Base-by-base conservation (phyloP, 2,888 invertebrate genomes). In the Cybosia mesomella region DNA sequence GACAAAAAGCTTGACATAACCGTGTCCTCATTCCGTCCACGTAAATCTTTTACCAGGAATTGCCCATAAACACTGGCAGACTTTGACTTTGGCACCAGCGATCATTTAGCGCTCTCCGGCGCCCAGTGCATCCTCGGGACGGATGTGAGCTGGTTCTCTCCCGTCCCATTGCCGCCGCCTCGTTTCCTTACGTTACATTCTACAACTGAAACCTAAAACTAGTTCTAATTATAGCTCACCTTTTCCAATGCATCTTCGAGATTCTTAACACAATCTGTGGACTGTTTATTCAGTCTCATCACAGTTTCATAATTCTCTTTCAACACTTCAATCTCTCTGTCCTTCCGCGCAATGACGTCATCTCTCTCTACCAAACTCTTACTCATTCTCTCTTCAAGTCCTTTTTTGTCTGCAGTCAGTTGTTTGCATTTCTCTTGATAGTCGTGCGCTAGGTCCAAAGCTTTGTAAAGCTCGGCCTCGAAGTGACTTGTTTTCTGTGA, bases 391-490 rank as follows among this genome's bases (percentile, higher is more conserved):
- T 87, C 86, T 73, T 91, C 85, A 0, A 91, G 68, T 43, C 91
- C 89, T 13, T 89, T 88, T 67, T 95, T 92, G 70, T 96, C 96
- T 1, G 83, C 73, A 66, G 96, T 95, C 0, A 96, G 78, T 55
- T 91, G 91, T 68, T 96, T 96, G 70, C 95, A 95, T 87, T 97
- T 97, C 32, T 96, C 96, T 86, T 97, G 96, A 82, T 96, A 96
- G 74, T 96, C 96, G 43, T 96, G 96, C 0, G 96, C 97, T 54
- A 97, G 85, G 79, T 96, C 96, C 58, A 97, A 88, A 0, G 97
- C 96, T 91, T 97, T 97, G 39, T 97, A 96, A 1, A 97, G 90
- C 91, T 98, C 98, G 9, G 95, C 94, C 90, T 98, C 97, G 77
- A 96, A 95, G 55, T 96, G 95, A 72, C 95, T 95, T 0, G 95